phyloP scores from a whole-genome alignment of 1,140 invertebrate species.

The Atta colombica region DNA sequence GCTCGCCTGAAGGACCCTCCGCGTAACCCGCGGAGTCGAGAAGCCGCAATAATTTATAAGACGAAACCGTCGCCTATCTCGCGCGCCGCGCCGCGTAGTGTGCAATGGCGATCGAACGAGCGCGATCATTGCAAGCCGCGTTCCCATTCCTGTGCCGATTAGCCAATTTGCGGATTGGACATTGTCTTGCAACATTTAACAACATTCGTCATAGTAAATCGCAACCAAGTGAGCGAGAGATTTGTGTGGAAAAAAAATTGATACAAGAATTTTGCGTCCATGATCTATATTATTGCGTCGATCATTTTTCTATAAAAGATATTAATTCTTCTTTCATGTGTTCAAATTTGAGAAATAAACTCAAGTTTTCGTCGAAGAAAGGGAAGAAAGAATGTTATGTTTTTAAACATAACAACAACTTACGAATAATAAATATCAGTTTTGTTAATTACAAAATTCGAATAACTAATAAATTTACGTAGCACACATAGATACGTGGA shows the following conservation, averaged over 20 bases:
- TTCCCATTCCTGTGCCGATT: slow-evolving; percentile 17
- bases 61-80: neutral
- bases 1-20: slow-evolving; percentile 63
- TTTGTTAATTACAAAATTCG: neutral
- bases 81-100: neutral
- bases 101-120: slow-evolving; percentile 19
- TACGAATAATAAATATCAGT: neutral
- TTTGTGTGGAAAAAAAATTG: neutral
- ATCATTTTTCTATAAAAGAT: neutral
- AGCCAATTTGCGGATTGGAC: neutral
- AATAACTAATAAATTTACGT: neutral
- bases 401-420: neutral
- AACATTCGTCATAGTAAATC: neutral
- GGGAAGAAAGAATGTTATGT: neutral
- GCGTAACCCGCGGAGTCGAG: slow-evolving; percentile 41
- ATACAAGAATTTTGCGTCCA: neutral
- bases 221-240: neutral
- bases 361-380: neutral
- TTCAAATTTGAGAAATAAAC: neutral
- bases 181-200: slow-evolving; percentile 20
- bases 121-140: neutral
- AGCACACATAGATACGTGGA: neutral
- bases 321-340: neutral
- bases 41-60: slow-evolving; percentile 64
- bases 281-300: neutral